Percentiles rank a stretch among this genome's conserved stretches.
phyloP scores from a whole-genome alignment of 2,797 vertebrate species.

The Steatocranus sp. region DNA sequence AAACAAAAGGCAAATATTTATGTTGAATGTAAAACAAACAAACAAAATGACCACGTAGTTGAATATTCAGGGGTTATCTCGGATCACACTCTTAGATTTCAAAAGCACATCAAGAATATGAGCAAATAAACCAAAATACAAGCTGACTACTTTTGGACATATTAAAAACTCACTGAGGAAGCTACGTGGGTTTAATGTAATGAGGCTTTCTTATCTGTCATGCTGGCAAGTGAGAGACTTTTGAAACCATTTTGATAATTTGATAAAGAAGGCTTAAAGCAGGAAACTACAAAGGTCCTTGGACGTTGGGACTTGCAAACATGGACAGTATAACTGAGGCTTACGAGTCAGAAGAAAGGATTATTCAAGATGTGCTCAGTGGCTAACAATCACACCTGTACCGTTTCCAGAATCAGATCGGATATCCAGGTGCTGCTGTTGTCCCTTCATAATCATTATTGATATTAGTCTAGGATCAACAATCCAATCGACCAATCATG shows the following conservation, averaged over 20 bases:
- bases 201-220: background rate
- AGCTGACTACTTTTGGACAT: background rate
- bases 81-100: background rate
- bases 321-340: background rate
- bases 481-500: background rate
- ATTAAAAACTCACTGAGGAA: background rate
- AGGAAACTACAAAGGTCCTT: background rate
- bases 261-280: background rate
- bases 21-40: background rate
- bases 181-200: background rate
- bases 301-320: background rate
- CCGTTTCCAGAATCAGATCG: background rate
- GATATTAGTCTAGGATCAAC: background rate
- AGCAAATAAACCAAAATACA: background rate
- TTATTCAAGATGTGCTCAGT: background rate
- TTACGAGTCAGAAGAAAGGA: background rate
- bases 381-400: background rate
- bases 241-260: background rate
- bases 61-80: background rate
- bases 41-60: background rate
- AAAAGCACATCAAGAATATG: background rate
- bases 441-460: background rate
- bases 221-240: background rate
- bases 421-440: accelerated
- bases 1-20: background rate